Percentiles rank a stretch among this genome's conserved stretches.
Evolutionary conservation across 2,797 vertebrate genomes (phyloP).

Genomic region (Crenuchus spilurus): DNA sequence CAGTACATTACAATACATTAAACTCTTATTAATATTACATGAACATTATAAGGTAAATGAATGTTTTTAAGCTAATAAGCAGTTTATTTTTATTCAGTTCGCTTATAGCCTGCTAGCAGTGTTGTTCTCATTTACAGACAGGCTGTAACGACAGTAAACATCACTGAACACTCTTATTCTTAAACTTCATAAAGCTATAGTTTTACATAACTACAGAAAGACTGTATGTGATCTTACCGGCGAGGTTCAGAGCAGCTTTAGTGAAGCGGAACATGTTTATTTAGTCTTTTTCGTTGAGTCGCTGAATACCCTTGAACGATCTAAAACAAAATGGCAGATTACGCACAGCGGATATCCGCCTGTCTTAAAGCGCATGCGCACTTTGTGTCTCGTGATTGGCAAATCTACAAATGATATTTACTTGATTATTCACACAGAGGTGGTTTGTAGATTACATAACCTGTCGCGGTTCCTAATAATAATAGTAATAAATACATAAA

Average conservation of each 20-base stretch:
- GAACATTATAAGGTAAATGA: not conserved
- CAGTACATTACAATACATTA: not conserved
- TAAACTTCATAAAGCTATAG: not conserved
- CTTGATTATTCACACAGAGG: not conserved
- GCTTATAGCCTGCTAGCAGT: not conserved
- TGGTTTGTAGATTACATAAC: not conserved
- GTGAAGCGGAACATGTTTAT: slow-evolving; percentile 74
- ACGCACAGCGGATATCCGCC: slow-evolving; percentile 24
- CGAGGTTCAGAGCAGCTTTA: slow-evolving; percentile 70
- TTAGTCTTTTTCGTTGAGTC: not conserved
- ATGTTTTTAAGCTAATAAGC: not conserved
- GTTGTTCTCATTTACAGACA: not conserved
- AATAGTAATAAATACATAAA: not conserved
- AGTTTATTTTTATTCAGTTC: too few species aligned
- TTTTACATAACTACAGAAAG: fast-evolving
- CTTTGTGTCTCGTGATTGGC: too few species aligned
- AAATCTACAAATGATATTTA: not conserved
- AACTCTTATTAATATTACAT: too few species aligned
- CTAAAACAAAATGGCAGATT: slow-evolving; percentile 68
- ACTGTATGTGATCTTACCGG: slow-evolving; percentile 59
- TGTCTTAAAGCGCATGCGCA: slow-evolving; percentile 46
- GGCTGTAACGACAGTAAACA: not conserved
- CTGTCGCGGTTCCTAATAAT: not conserved
- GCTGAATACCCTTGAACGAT: slow-evolving; percentile 77
- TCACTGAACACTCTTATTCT: not conserved